These are phyloP conservation scores for Plecturocebus donacophilus DNA, from an alignment of 2,113 vertebrate genomes.

Conservation along the genomic window DNA sequence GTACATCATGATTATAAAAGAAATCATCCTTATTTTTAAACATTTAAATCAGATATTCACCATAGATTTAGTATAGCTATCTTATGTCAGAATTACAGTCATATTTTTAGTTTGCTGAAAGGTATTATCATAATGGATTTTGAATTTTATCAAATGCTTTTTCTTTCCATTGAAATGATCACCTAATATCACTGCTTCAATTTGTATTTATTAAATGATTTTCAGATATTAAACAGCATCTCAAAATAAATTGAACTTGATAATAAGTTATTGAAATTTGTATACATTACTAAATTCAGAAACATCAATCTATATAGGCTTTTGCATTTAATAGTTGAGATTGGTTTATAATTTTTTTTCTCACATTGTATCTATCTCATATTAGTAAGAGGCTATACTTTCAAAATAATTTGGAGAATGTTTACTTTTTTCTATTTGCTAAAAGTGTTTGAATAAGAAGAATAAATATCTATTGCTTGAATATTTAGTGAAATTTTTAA, in stretches of 20 bases:
- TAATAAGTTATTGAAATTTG: background rate
- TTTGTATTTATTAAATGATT: background rate
- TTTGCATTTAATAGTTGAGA: background rate
- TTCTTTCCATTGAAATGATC: background rate
- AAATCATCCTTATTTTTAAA: background rate
- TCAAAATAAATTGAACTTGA: background rate
- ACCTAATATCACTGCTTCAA: background rate
- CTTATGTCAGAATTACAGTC: background rate
- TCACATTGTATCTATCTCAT: background rate
- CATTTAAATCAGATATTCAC: background rate
- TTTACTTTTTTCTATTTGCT: background rate
- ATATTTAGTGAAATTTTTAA: background rate
- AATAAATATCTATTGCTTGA: background rate
- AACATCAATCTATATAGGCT: background rate
- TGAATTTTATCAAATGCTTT: background rate
- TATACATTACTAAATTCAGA: background rate
- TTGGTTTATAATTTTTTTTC: background rate
- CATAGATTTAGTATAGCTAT: background rate
- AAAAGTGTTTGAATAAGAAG: background rate
- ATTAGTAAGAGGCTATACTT: background rate
- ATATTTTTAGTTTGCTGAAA: background rate
- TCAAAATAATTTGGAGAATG: background rate
- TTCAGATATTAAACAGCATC: background rate
- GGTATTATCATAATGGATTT: background rate
- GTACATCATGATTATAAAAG: background rate